These are phyloP conservation scores for Nannoperca australis DNA, from an alignment of 2,797 vertebrate species.

Conservation along the genomic window DNA sequence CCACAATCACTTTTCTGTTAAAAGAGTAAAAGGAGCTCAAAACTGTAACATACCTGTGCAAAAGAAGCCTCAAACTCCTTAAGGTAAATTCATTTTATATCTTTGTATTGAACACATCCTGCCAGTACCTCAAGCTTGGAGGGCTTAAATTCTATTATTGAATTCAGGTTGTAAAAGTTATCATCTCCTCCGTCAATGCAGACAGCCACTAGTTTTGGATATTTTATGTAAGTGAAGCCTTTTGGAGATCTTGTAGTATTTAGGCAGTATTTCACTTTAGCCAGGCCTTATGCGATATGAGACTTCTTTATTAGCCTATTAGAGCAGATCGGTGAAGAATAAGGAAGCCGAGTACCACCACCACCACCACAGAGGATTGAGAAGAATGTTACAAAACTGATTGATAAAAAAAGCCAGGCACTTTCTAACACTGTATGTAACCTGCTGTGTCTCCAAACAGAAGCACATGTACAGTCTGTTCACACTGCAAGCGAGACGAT, in stretches of 20 bases:
- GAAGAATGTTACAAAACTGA: background rate
- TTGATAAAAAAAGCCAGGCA: background rate
- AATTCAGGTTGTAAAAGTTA: background rate
- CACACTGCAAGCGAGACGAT: constrained; percentile 54
- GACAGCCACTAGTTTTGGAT: background rate
- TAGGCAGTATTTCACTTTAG: background rate
- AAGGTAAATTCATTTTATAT: background rate
- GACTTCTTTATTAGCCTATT: constrained; percentile 41
- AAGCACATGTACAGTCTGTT: constrained; percentile 30
- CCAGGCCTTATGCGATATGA: constrained; percentile 22
- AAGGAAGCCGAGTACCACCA: constrained; percentile 29
- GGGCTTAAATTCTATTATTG: background rate
- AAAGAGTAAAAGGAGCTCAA: background rate
- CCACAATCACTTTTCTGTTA: background rate
- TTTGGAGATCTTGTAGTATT: constrained; percentile 1
- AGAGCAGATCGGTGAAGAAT: constrained; percentile 13
- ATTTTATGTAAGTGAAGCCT: background rate
- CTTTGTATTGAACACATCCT: background rate
- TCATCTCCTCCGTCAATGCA: background rate
- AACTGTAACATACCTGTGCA: constrained; percentile 18
- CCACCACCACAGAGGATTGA: constrained; percentile 25
- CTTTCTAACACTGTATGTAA: background rate
- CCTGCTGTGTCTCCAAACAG: constrained; percentile 6
- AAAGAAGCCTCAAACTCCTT: constrained; percentile 47
- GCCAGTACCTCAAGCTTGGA: background rate